Percentiles rank a stretch among this genome's conserved stretches.
Evolutionary conservation across 2,888 invertebrate genomes (phyloP).

Genomic region (Drosophila gaucha): DNA sequence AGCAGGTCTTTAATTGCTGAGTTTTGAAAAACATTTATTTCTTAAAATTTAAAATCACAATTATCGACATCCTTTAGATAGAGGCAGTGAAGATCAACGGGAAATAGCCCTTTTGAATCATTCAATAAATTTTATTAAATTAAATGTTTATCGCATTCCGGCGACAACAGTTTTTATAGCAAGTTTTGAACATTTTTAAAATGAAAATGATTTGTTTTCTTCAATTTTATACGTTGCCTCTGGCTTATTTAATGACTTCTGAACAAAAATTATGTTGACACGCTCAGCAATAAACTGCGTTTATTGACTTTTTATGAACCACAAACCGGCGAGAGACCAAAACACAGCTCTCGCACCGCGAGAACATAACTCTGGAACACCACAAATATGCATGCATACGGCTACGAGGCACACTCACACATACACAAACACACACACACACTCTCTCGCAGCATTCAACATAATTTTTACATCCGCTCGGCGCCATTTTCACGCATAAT

Average conservation of each 20-base stretch:
- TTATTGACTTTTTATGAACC: constrained; percentile 79
- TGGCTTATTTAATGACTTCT: constrained; percentile 67
- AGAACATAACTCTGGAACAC: constrained; percentile 32
- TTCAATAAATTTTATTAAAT: neutral
- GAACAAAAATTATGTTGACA: constrained; percentile 68
- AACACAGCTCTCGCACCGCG: constrained; percentile 55
- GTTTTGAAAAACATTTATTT: too few species aligned
- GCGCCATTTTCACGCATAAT: constrained; percentile 69
- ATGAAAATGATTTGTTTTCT: constrained; percentile 20
- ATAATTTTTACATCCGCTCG: constrained; percentile 74
- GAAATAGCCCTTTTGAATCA: neutral
- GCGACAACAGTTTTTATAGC: neutral
- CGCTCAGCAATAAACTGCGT: constrained; percentile 64
- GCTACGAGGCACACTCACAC: neutral
- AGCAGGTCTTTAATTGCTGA: too few species aligned
- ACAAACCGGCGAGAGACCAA: constrained; percentile 52
- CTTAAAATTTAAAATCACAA: too few species aligned
- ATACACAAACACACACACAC: constrained; percentile 26
- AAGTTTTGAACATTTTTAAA: constrained; percentile 11
- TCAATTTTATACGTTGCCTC: constrained; percentile 13
- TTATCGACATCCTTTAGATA: neutral
- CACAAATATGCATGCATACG: constrained; percentile 33
- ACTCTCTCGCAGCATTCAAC: constrained; percentile 51
- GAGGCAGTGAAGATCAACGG: neutral
- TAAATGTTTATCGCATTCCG: neutral